Base-by-base conservation (phyloP, 1,140 invertebrate genomes). In the Hesperophylax magnus region DNA sequence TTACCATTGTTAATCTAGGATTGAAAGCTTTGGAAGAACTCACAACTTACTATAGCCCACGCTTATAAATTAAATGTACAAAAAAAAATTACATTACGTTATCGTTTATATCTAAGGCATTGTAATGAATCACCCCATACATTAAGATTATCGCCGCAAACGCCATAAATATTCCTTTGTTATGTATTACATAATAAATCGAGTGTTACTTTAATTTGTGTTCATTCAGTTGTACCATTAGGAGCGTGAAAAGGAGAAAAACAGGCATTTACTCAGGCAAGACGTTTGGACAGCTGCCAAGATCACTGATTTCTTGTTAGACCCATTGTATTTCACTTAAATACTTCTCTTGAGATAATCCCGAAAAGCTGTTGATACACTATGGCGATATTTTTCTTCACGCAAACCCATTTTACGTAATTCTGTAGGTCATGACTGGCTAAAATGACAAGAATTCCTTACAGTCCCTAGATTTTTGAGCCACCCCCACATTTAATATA, bases 291-390 rank as follows among this genome's bases (percentile, higher is more conserved):
- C 56, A 60, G 56, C 56, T 60, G 56, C 56, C 56, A 60, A 60
- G 18, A 60, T 22, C 56, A 60, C 56, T 60, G n/a, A 60, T 69
- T 27, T 69, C 27, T 69, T 69, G 27, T 52, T 69, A 52, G 65
- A 39, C 8, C 65, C 65, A 69, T 52, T 69, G 39, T 69, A 22
- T 39, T 69, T 69, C 65, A 27, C 65, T 52, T 34, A 69, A 69
- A 39, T 34, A 18, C 65, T 39, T 34, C 27, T 39, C 65, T n/a
- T 18, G 27, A 34, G 27, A 69, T 22, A 22, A 56, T 56, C 54
- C 56, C 18, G 22, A n/a, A 67, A 67, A 67, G 18, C 24, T 34
- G 63, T 67, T 39, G 63, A 27, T n/a, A 39, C 27, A 27, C 63
- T 18, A 39, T 27, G 27, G 47, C 18, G 39, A 52, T 27, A 6